phyloP scores from a whole-genome alignment of 2,888 invertebrate genomes.

The Drosophila multiciliata region DNA sequence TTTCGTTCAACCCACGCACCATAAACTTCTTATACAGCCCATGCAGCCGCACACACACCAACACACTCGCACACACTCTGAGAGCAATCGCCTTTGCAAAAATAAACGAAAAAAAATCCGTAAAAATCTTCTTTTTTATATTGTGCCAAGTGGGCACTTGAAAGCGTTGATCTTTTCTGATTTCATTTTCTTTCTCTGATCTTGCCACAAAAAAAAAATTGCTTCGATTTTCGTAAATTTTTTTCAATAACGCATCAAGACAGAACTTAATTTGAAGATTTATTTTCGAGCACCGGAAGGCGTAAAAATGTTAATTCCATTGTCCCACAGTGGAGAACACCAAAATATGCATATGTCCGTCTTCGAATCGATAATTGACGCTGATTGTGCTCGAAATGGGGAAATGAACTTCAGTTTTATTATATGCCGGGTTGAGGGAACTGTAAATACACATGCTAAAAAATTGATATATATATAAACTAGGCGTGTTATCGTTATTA shows the following conservation, averaged over 20 bases:
- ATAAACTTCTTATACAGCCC: constrained; percentile 45
- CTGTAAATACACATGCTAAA: constrained; percentile 32
- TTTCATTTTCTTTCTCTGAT: constrained; percentile 67
- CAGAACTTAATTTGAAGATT: constrained; percentile 74
- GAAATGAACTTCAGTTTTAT: constrained; percentile 58
- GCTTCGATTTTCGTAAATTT: constrained; percentile 77
- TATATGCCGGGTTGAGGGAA: constrained; percentile 52
- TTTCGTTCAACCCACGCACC: constrained; percentile 8
- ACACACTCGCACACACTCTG: constrained; percentile 1
- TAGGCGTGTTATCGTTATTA: constrained; percentile 1
- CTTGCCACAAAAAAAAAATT: constrained; percentile 51
- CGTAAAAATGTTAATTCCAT: constrained; percentile 61
- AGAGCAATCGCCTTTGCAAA: constrained; percentile 45
- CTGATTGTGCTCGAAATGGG: constrained; percentile 61
- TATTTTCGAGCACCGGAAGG: constrained; percentile 76
- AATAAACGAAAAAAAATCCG: constrained; percentile 30
- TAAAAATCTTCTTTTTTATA: constrained; percentile 58
- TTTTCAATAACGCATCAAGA: constrained; percentile 54
- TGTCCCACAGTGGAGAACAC: constrained; percentile 56
- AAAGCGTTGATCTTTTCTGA: constrained; percentile 73
- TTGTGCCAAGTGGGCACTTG: constrained; percentile 78
- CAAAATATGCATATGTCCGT: constrained; percentile 12
- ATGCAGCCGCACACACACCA: constrained; percentile 15
- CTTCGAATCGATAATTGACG: constrained; percentile 65
- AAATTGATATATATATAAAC: constrained; percentile 16